phyloP scores from a whole-genome alignment of 2,113 vertebrate genomes.

The Amazona guildingii region DNA sequence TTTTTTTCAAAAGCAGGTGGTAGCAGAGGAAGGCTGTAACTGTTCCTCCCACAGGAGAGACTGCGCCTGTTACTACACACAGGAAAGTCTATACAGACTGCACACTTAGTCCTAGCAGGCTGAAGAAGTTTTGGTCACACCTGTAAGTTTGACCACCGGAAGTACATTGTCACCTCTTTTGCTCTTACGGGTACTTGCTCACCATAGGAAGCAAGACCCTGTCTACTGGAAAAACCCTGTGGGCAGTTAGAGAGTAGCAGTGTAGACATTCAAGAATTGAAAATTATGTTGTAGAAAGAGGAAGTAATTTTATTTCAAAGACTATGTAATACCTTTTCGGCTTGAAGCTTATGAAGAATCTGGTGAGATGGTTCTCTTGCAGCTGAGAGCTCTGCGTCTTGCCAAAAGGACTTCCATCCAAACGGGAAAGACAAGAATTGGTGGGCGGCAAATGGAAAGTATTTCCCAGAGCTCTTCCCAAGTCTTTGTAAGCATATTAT shows the following conservation, averaged over 20 bases:
- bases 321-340: background rate
- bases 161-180: background rate
- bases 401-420: background rate
- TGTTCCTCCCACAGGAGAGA: background rate
- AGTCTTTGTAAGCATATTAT: background rate
- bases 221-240: background rate
- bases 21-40: background rate
- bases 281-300: background rate
- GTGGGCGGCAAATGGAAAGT: background rate
- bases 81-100: background rate
- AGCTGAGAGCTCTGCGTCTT: background rate
- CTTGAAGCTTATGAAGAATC: background rate
- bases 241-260: background rate
- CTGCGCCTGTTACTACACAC: fast-evolving
- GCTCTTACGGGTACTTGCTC: background rate
- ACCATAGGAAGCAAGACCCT: background rate
- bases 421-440: background rate
- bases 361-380: background rate
- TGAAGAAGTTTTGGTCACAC: background rate
- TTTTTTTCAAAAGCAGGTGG: background rate
- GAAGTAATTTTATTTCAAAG: background rate
- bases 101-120: background rate
- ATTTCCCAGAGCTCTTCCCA: background rate
- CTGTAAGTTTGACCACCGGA: background rate
- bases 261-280: background rate